These are phyloP conservation scores for Drosophila virilis DNA, from an alignment of 1,140 invertebrate genomes.

Conservation along the genomic window DNA sequence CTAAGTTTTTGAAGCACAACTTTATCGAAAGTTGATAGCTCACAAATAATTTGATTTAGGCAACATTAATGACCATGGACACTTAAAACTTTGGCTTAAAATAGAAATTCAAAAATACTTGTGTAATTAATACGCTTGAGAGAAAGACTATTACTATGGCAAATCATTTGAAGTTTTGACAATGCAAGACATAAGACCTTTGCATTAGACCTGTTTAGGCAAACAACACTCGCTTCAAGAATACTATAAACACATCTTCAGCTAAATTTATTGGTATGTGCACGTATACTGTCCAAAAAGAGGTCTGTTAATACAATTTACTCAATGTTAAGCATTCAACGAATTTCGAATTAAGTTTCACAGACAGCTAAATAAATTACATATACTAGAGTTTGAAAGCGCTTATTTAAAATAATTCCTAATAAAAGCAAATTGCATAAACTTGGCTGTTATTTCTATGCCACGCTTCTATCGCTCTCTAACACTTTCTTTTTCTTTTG, in stretches of 20 bases:
- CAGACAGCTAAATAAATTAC: neutral
- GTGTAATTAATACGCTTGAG: neutral
- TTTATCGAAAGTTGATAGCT: neutral
- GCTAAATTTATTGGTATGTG: neutral
- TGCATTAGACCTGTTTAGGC: neutral
- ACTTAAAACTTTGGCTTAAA: neutral
- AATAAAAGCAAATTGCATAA: conserved; percentile 11
- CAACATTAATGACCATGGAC: neutral
- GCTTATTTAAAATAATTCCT: conserved; percentile 14
- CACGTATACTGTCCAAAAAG: neutral
- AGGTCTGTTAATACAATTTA: conserved; percentile 20
- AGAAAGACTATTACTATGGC: too few relatives aligned
- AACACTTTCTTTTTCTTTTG: neutral
- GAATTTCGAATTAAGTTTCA: neutral
- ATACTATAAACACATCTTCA: neutral
- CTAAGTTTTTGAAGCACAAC: conserved; percentile 14
- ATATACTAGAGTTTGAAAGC: conserved; percentile 7
- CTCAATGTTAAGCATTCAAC: conserved; percentile 23
- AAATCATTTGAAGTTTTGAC: too few relatives aligned
- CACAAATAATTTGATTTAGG: neutral
- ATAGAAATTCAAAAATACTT: neutral
- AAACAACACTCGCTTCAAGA: conserved; percentile 1
- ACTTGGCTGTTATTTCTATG: conserved; percentile 11
- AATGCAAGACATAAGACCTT: neutral
- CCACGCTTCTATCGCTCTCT: neutral